Evolutionary conservation across 1,140 invertebrate species (phyloP).

Genomic region (Matsumurasca onukii): DNA sequence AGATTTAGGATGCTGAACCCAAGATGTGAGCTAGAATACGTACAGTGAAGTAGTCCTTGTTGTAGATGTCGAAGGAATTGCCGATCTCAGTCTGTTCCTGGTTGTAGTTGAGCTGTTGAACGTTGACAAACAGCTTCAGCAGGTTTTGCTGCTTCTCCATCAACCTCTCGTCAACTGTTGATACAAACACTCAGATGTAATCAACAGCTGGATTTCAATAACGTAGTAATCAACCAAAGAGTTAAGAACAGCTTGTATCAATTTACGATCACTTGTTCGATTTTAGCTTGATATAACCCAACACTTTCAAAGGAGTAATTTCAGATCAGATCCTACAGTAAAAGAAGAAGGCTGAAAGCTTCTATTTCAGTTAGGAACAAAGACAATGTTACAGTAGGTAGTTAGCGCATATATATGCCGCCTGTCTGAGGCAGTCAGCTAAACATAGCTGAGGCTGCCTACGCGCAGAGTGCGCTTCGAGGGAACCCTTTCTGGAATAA

Average conservation of each 20-base stretch:
- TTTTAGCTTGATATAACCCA: not conserved
- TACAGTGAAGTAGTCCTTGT: conserved; percentile 16
- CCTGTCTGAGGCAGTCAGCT: too few relatives aligned
- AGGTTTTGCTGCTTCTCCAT: conserved; percentile 39
- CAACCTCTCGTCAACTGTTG: conserved; percentile 33
- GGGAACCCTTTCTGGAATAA: too few relatives aligned
- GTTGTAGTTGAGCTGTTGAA: conserved; percentile 26
- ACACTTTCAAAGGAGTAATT: not conserved
- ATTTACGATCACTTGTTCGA: not conserved
- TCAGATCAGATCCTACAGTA: not conserved
- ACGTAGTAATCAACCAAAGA: not conserved
- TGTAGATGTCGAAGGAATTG: conserved; percentile 12
- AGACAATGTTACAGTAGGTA: too few relatives aligned
- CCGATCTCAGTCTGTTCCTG: not conserved
- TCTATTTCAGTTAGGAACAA: too few relatives aligned
- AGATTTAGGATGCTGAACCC: not conserved
- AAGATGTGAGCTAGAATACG: not conserved
- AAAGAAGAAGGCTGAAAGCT: not conserved
- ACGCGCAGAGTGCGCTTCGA: too few relatives aligned
- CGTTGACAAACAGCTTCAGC: conserved; percentile 36
- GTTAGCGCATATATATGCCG: too few relatives aligned
- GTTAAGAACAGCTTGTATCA: not conserved
- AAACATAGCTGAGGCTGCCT: too few relatives aligned
- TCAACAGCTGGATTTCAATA: not conserved
- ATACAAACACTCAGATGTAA: not conserved